Percentiles rank a stretch among this genome's conserved stretches.
Conservation (phyloP, 2,888 invertebrate genomes). For the Catocala sponsa region DNA sequence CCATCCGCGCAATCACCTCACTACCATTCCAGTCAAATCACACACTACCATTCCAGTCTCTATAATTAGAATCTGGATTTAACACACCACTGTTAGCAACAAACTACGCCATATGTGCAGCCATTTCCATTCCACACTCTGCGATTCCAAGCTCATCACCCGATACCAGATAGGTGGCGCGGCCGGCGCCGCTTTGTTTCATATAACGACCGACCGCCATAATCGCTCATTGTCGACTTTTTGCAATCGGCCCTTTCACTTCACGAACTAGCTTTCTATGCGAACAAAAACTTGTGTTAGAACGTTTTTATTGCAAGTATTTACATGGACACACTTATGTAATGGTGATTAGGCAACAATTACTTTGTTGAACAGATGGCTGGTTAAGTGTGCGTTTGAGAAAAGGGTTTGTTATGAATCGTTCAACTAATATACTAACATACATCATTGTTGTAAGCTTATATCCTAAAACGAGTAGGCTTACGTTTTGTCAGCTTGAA, state of each 20-base stretch:
- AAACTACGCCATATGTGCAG: no score
- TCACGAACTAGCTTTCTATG: slow-evolving; percentile 30
- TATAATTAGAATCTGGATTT: no score
- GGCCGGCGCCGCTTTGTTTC: slow-evolving; percentile 70
- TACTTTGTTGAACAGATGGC: background rate
- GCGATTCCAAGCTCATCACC: slow-evolving; percentile 42
- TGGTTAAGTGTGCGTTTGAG: background rate
- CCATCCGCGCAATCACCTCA: no score
- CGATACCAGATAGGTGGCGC: slow-evolving; percentile 68
- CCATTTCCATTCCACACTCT: slow-evolving; percentile 20
- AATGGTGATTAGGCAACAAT: slow-evolving; percentile 11
- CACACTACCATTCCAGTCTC: no score
- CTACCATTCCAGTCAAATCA: background rate
- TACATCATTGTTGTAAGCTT: no score
- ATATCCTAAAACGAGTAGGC: no score
- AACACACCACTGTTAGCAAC: no score
- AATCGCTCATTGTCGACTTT: slow-evolving; percentile 76
- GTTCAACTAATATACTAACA: no score
- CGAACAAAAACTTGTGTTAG: slow-evolving; percentile 54
- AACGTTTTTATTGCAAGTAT: slow-evolving; percentile 35
- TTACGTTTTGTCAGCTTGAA: no score
- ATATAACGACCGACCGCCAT: slow-evolving; percentile 71
- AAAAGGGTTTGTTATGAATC: no score
- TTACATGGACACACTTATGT: slow-evolving; percentile 15
- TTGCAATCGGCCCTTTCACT: slow-evolving; percentile 59